Conservation (phyloP, 2,113 vertebrate genomes). For the Okapia johnstoni region DNA sequence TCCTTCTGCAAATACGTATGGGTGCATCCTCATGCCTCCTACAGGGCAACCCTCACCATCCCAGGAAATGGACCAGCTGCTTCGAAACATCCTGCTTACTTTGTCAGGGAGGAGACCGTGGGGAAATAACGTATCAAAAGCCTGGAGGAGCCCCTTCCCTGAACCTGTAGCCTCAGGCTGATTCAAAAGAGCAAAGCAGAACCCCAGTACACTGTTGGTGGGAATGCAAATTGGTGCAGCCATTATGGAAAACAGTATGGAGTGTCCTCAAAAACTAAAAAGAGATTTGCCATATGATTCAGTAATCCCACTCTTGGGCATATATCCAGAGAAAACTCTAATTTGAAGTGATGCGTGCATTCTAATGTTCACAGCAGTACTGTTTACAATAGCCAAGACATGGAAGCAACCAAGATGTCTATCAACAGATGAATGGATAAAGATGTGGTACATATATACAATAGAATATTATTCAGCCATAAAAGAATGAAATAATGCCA, state of each 20-base stretch:
- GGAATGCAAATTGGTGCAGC: neutral
- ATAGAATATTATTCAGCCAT: neutral
- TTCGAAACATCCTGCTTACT: neutral
- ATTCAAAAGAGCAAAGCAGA: neutral
- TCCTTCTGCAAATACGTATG: neutral
- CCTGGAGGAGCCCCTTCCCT: neutral
- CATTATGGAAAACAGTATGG: neutral
- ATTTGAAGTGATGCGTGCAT: neutral
- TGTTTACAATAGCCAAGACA: neutral
- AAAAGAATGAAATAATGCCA: neutral
- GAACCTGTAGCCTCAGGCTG: neutral
- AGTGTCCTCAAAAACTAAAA: neutral
- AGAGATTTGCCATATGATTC: neutral
- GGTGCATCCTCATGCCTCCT: accelerated
- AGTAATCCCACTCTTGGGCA: neutral
- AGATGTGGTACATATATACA: neutral
- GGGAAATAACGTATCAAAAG: neutral
- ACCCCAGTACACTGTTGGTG: neutral
- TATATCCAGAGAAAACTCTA: neutral
- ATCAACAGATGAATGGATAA: neutral
- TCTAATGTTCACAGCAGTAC: neutral
- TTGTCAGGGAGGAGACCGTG: neutral
- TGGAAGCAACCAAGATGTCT: neutral
- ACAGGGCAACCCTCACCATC: neutral
- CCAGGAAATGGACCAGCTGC: neutral